A percentile compares a stretch with the other conserved stretches of the same genome.
phyloP scores from a whole-genome alignment of 2,797 vertebrate genomes.

The Myotis findleyi region DNA sequence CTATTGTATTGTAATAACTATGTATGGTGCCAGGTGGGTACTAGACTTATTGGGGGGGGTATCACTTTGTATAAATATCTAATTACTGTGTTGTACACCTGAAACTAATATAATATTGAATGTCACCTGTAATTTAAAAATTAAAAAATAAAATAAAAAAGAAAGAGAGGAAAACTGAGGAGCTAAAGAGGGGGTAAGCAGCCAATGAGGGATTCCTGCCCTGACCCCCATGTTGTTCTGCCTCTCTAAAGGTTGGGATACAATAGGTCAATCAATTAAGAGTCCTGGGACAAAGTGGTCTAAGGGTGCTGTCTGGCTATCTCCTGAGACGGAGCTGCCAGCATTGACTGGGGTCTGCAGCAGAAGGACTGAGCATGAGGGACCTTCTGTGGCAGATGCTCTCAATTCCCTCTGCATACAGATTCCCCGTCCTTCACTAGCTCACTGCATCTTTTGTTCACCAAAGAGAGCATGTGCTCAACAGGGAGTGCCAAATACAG shows the following conservation, averaged over 20 bases:
- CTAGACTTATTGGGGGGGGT: neutral
- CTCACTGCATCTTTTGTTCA: neutral
- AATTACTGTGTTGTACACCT: neutral
- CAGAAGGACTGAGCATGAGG: neutral
- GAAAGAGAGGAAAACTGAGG: neutral
- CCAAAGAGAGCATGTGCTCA: neutral
- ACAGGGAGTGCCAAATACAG: neutral
- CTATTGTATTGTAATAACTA: neutral
- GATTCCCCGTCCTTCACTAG: neutral
- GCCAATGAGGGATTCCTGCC: neutral
- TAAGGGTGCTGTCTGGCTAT: neutral
- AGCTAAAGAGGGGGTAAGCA: neutral
- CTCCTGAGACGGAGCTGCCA: neutral
- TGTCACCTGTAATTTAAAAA: neutral
- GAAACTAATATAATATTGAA: neutral
- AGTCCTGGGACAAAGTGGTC: neutral
- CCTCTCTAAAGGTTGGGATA: neutral
- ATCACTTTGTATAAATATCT: neutral
- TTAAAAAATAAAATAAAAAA: neutral
- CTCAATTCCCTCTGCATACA: neutral
- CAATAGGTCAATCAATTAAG: neutral
- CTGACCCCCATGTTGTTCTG: neutral
- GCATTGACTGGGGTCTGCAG: neutral
- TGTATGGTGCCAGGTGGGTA: neutral
- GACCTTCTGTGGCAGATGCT: neutral